A percentile compares a stretch with the other conserved stretches of the same genome.
phyloP scores from a whole-genome alignment of 2,113 vertebrate genomes.

The Theropithecus gelada region DNA sequence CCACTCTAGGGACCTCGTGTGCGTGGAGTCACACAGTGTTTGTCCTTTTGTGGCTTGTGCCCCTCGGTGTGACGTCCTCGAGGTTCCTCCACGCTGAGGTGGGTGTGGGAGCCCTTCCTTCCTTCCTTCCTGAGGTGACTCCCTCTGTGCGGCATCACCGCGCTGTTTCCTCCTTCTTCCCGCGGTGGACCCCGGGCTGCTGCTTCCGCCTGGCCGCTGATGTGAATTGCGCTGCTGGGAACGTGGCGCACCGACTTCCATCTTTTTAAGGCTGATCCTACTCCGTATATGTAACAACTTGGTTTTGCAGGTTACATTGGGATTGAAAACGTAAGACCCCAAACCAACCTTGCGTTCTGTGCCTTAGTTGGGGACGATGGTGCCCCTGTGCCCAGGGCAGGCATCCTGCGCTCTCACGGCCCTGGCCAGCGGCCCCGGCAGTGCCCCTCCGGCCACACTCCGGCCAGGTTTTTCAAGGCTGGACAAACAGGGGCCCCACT shows the following conservation, averaged over 20 bases:
- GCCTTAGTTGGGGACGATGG: not conserved
- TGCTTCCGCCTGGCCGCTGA: not conserved
- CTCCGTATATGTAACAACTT: not conserved
- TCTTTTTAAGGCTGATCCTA: not conserved
- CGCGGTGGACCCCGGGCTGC: not conserved
- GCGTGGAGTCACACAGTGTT: fast-evolving
- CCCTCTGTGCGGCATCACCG: too few relatives aligned
- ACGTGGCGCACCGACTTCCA: fast-evolving
- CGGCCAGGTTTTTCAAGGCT: not conserved
- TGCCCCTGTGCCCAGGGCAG: too few relatives aligned
- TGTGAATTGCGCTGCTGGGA: not conserved
- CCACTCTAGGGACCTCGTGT: not conserved
- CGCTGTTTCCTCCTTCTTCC: not conserved
- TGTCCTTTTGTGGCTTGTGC: not conserved
- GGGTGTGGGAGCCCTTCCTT: not conserved
- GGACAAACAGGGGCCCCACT: too few relatives aligned
- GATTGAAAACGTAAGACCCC: not conserved
- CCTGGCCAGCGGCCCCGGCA: not conserved
- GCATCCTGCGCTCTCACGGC: not conserved
- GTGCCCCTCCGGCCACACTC: not conserved
- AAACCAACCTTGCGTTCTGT: not conserved
- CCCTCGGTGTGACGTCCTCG: too few relatives aligned
- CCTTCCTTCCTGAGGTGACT: too few relatives aligned
- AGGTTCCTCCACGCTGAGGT: fast-evolving
- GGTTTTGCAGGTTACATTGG: not conserved